These are phyloP conservation scores for Erannis defoliaria DNA, from an alignment of 2,888 invertebrate genomes.

Conservation along the genomic window DNA sequence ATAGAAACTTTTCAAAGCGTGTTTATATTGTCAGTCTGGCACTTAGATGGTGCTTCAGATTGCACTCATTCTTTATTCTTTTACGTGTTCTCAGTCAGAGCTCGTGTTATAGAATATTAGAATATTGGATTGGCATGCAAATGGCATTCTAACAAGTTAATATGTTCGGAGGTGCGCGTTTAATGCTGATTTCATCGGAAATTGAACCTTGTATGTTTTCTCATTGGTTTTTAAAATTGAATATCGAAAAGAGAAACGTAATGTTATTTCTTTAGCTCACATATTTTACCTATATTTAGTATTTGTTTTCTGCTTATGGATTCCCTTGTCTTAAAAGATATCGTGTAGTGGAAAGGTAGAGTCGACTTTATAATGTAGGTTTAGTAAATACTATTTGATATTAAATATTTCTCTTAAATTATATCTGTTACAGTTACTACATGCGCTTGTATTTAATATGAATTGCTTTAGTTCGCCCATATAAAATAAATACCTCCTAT, in stretches of 20 bases:
- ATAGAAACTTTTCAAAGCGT: conserved; percentile 27
- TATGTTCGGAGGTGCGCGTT: conserved; percentile 18
- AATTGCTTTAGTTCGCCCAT: conserved; percentile 3
- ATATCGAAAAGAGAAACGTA: neutral
- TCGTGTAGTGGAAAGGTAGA: neutral
- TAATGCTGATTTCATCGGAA: conserved; percentile 18
- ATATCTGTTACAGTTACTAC: neutral
- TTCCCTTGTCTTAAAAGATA: neutral
- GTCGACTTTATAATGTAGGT: conserved; percentile 12
- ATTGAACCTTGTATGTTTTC: conserved; percentile 13
- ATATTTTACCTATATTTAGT: neutral
- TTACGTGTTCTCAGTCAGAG: conserved; percentile 30
- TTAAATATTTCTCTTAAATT: conserved; percentile 33
- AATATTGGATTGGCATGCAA: conserved; percentile 30
- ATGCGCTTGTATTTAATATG: neutral
- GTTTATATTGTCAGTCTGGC: conserved; percentile 28
- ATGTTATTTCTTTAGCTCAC: neutral
- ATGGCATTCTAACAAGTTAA: conserved; percentile 26
- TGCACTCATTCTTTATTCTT: conserved; percentile 29
- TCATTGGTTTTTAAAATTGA: conserved; percentile 8
- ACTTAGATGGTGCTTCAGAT: conserved; percentile 40
- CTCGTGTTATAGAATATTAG: conserved; percentile 31
- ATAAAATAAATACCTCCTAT: conserved; percentile 7
- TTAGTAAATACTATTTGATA: too few species aligned
- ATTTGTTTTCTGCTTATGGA: neutral